A percentile compares a stretch with the other conserved stretches of the same genome.
Conservation (phyloP, 2,888 invertebrate genomes). For the Bombylius discolor region DNA sequence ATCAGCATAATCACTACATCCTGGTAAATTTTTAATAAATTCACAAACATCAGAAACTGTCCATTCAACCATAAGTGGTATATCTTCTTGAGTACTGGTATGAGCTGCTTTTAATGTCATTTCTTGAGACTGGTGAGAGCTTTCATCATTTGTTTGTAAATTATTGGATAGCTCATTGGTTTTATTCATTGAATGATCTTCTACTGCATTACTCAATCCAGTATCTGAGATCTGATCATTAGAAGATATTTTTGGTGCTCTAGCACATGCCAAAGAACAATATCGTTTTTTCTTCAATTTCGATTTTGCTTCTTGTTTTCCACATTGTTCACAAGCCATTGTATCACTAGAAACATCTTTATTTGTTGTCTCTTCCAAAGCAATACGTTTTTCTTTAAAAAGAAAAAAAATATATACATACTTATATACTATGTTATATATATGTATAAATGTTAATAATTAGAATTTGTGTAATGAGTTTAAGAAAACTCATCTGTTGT, state of each 20-base stretch:
- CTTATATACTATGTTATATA: neutral
- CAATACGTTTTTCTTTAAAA: slow-evolving; percentile 28
- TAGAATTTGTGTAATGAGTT: too few relatives aligned
- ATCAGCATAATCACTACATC: slow-evolving; percentile 85
- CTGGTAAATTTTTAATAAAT: slow-evolving; percentile 77
- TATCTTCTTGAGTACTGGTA: slow-evolving; percentile 16
- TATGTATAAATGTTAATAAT: too few relatives aligned
- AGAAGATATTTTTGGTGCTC: slow-evolving; percentile 34
- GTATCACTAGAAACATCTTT: slow-evolving; percentile 22
- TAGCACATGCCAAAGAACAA: slow-evolving; percentile 59
- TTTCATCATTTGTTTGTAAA: slow-evolving; percentile 1
- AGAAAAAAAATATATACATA: slow-evolving; percentile 5
- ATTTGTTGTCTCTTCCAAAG: slow-evolving; percentile 21
- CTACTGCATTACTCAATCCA: slow-evolving; percentile 12
- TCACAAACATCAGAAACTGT: slow-evolving; percentile 79
- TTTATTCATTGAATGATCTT: neutral
- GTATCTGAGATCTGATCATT: slow-evolving; percentile 14
- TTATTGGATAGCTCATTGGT: neutral
- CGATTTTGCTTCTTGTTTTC: slow-evolving; percentile 47
- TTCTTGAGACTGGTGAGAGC: neutral
- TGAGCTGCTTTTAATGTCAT: neutral
- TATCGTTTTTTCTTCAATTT: slow-evolving; percentile 65
- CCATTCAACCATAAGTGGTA: slow-evolving; percentile 33
- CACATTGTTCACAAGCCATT: slow-evolving; percentile 56
- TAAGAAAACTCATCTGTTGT: too few relatives aligned